Percentiles rank a stretch among this genome's conserved stretches.
These are phyloP conservation scores for Parazoanthus swiftii DNA, from an alignment of 92 coral and sea anemone genomes.

Conservation along the genomic window DNA sequence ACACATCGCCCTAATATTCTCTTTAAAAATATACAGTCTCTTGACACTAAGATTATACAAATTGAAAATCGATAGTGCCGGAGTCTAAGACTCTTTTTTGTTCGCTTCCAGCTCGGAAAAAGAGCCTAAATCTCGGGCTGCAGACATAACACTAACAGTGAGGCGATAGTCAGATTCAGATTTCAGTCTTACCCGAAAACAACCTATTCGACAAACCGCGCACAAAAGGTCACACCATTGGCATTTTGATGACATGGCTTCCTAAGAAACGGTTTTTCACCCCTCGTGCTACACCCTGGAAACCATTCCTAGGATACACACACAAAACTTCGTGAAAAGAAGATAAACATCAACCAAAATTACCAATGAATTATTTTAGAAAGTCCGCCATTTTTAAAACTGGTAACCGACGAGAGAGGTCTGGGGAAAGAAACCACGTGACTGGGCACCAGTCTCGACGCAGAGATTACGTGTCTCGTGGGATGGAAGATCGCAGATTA, in stretches of 20 bases:
- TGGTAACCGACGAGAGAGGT: not conserved
- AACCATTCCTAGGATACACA: not conserved
- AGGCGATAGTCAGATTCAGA: no score
- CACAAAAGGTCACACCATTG: slow-evolving; percentile 81
- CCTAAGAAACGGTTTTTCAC: not conserved
- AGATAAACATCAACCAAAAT: not conserved
- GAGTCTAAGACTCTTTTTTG: not conserved
- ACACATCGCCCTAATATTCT: no score
- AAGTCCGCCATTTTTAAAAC: slow-evolving; percentile 41
- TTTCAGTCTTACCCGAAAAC: slow-evolving; percentile 72
- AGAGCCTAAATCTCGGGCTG: no score
- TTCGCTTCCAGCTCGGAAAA: no score
- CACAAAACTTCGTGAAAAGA: not conserved
- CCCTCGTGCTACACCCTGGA: not conserved
- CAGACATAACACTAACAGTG: no score
- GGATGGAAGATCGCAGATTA: not conserved
- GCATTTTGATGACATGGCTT: slow-evolving; percentile 57
- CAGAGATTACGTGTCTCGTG: slow-evolving; percentile 38
- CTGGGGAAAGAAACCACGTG: slow-evolving; percentile 34
- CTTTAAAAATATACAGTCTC: no score
- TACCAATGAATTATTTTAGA: not conserved
- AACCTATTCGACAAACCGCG: slow-evolving; percentile 91
- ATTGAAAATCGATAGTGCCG: no score
- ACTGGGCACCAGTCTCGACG: slow-evolving; percentile 29
- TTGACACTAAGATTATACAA: no score